These are phyloP conservation scores for Sepioteuthis lessoniana DNA, from an alignment of 2,888 invertebrate species.

Conservation along the genomic window DNA sequence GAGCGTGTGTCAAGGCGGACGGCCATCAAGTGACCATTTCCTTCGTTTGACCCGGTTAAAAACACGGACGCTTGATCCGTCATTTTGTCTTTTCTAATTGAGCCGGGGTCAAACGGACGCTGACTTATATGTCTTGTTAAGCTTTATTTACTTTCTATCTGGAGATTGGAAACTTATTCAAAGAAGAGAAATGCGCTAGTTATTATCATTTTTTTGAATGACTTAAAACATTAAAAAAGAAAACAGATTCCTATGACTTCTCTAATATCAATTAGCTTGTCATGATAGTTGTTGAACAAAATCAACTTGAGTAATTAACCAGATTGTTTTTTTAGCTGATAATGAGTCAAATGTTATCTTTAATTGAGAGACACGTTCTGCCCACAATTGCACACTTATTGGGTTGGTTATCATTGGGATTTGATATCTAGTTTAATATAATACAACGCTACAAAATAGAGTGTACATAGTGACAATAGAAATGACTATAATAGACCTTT, in stretches of 20 bases:
- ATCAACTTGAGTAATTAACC: too few relatives aligned
- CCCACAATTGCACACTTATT: too few relatives aligned
- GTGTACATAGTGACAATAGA: too few relatives aligned
- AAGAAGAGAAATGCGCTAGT: neutral
- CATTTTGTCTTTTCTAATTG: slow-evolving; percentile 1
- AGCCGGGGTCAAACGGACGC: neutral
- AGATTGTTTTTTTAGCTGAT: too few relatives aligned
- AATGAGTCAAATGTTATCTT: too few relatives aligned
- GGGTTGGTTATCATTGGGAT: too few relatives aligned
- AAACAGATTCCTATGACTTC: neutral
- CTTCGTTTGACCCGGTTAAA: slow-evolving; percentile 33
- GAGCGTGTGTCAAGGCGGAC: slow-evolving; percentile 33
- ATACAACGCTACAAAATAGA: too few relatives aligned
- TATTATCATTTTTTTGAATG: neutral
- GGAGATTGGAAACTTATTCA: neutral
- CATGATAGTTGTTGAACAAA: too few relatives aligned
- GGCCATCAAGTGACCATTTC: slow-evolving; percentile 4
- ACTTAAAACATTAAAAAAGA: neutral
- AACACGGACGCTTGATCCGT: neutral
- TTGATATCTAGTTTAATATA: too few relatives aligned
- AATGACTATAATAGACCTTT: too few relatives aligned
- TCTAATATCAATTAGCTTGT: too few relatives aligned
- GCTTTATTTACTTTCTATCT: neutral
- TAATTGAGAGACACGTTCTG: too few relatives aligned
- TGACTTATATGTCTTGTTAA: slow-evolving; percentile 4